Conservation (phyloP, 2,797 vertebrate genomes). For the Urosaurus nigricauda region DNA sequence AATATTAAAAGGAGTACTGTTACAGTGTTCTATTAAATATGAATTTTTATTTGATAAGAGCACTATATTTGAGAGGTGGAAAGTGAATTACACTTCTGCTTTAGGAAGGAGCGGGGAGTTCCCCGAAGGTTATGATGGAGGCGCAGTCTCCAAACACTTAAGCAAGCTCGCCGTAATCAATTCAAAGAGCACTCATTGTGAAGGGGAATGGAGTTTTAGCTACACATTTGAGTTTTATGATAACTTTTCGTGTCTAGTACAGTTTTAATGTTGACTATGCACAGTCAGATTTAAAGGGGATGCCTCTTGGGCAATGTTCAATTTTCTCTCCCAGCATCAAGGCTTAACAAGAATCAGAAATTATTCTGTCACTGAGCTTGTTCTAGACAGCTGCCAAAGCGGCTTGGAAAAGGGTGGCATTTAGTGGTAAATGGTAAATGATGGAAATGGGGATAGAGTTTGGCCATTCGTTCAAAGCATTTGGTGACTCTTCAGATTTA, state of each 20-base stretch:
- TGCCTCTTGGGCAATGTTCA: constrained; percentile 25
- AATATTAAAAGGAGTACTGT: constrained; percentile 44
- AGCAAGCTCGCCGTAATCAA: constrained; percentile 34
- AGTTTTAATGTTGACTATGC: constrained; percentile 36
- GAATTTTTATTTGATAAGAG: constrained; percentile 53
- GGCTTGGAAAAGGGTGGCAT: constrained; percentile 1
- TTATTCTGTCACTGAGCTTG: background rate
- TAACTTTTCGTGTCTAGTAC: constrained; percentile 23
- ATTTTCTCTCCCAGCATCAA: background rate
- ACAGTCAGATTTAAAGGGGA: constrained; percentile 32
- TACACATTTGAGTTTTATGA: constrained; percentile 13
- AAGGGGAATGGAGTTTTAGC: constrained; percentile 33
- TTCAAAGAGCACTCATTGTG: constrained; percentile 25
- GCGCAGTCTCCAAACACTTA: constrained; percentile 30
- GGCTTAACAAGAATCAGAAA: constrained; percentile 17
- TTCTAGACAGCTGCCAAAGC: background rate
- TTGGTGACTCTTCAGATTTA: background rate
- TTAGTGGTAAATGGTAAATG: constrained; percentile 4
- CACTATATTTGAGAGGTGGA: constrained; percentile 44
- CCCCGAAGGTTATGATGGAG: constrained; percentile 39
- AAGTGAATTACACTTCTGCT: constrained; percentile 45
- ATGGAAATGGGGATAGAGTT: background rate
- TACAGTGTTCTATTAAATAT: constrained; percentile 45
- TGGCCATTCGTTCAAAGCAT: background rate
- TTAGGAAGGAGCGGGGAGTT: constrained; percentile 20